Evolutionary conservation across 2,888 invertebrate species (phyloP).

Genomic region (Octonoba sinensis): DNA sequence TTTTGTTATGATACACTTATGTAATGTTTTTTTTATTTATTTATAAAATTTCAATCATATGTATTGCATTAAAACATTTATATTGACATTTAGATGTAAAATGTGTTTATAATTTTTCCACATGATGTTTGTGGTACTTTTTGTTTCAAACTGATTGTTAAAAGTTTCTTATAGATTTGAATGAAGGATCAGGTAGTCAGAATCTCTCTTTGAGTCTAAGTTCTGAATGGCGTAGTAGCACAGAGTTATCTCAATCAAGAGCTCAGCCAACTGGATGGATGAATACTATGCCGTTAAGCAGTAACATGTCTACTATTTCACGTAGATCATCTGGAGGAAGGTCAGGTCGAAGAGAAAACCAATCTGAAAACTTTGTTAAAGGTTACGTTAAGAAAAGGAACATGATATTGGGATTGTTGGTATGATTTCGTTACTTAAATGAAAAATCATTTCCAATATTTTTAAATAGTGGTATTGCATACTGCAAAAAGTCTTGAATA

Average conservation of each 20-base stretch:
- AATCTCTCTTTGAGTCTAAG: slow-evolving; percentile 52
- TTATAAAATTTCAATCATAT: too few species aligned
- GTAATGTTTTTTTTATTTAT: too few species aligned
- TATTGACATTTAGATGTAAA: too few species aligned
- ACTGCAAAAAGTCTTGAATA: too few species aligned
- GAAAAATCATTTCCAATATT: too few species aligned
- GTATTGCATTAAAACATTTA: too few species aligned
- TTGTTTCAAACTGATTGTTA: too few species aligned
- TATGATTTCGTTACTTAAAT: slow-evolving; percentile 69
- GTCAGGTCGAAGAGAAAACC: slow-evolving; percentile 65
- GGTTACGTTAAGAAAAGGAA: slow-evolving; percentile 91
- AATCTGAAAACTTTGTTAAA: slow-evolving; percentile 85
- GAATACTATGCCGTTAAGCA: slow-evolving; percentile 87
- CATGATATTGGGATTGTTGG: slow-evolving; percentile 90
- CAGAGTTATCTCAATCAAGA: slow-evolving; percentile 59
- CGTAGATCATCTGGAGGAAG: slow-evolving; percentile 73
- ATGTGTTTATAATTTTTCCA: too few species aligned
- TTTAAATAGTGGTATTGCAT: too few species aligned
- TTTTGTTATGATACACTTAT: too few species aligned
- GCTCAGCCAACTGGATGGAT: slow-evolving; percentile 82
- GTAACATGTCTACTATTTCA: slow-evolving; percentile 78
- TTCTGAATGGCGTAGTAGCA: slow-evolving; percentile 59
- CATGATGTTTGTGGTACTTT: too few species aligned
- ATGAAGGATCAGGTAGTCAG: slow-evolving; percentile 52
- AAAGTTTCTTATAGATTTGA: slow-evolving; percentile 21